Evolutionary conservation across 2,797 vertebrate genomes (phyloP).

Genomic region (Enteromius thamalakanensis): DNA sequence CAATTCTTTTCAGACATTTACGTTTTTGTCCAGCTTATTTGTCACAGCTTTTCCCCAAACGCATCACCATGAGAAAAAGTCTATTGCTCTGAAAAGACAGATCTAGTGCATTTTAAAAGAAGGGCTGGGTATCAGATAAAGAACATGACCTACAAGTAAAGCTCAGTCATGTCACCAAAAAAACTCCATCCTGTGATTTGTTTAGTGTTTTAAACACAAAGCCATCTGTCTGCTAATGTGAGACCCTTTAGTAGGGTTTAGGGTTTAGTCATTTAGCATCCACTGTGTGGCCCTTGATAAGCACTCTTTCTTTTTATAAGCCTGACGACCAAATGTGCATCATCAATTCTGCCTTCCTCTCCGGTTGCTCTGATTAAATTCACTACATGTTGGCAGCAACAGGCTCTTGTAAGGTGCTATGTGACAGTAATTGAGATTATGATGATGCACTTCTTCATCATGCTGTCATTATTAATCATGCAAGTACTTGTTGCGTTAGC

Average conservation of each 20-base stretch:
- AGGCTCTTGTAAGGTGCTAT: constrained; percentile 42
- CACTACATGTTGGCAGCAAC: constrained; percentile 34
- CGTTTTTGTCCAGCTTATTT: constrained; percentile 3
- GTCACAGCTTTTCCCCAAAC: neutral
- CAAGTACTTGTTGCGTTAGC: constrained; percentile 47
- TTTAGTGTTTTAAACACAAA: constrained; percentile 5
- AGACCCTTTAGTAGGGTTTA: constrained; percentile 9
- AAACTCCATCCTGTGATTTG: neutral
- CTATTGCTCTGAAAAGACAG: neutral
- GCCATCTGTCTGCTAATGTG: neutral
- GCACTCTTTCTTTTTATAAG: constrained; percentile 27
- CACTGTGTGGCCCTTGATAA: constrained; percentile 26
- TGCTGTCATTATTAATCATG: constrained; percentile 51
- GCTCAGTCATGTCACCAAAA: constrained; percentile 5
- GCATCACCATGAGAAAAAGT: constrained; percentile 15
- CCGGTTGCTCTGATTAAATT: constrained; percentile 29
- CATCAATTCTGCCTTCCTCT: constrained; percentile 24
- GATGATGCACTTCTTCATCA: constrained; percentile 52
- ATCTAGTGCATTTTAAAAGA: neutral
- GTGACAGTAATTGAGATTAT: constrained; percentile 48
- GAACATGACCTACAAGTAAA: neutral
- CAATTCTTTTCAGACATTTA: constrained; percentile 21
- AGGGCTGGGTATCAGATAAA: constrained; percentile 7
- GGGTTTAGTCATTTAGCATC: constrained; percentile 20
- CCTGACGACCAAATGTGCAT: constrained; percentile 28